Evolutionary conservation across 1,140 invertebrate genomes (phyloP), one percentile per base, ranked within the genome.

Genomic region (Habropoda laboriosa): DNA sequence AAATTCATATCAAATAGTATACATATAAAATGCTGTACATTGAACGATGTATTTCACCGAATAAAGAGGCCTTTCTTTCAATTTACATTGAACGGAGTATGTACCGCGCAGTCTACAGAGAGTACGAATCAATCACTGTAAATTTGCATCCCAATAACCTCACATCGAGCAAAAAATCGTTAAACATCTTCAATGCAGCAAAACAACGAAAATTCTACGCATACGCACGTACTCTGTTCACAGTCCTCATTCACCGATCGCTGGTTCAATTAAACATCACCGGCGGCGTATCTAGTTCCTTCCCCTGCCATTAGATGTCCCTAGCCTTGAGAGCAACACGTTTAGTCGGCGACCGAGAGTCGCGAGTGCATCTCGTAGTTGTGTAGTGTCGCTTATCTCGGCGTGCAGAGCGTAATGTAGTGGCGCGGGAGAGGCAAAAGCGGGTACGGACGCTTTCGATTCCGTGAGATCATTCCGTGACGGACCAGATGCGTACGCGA

Each of bases 351-450:
- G 61, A 42, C 27, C 35, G 49, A 40, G 12, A 12, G 73, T 75
- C 73, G 47, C 61, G 73, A 67, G 35, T 38, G 61, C 42, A n/a
- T 49, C 18, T 63, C 10, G 30, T 38, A 18, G 13, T 21, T n/a
- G 35, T n/a, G 7, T 21, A 21, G 51, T 32, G 18, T 58, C 30
- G 21, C 13, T 73, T 61, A 76, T 45, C 40, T 10, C n/a, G 8
- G 16, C 30, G 30, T 27, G 21, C 8, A 4, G 16, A 45, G 53
- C 42, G 74, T 77, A 38, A 77, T 77, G 64, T 70, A 77, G 74
- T 38, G 27, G 66, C 74, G 74, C 35, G 74, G 30, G 74, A 77
- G 74, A 70, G 64, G 74, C n/a, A 57, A 70, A 68, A 38, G 74
- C 74, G n/a, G n/a, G 64, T 77, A 45, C n/a, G 51, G 30, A 58